Evolutionary conservation across 2,113 vertebrate species (phyloP).

Genomic region (Pelusios castaneus): DNA sequence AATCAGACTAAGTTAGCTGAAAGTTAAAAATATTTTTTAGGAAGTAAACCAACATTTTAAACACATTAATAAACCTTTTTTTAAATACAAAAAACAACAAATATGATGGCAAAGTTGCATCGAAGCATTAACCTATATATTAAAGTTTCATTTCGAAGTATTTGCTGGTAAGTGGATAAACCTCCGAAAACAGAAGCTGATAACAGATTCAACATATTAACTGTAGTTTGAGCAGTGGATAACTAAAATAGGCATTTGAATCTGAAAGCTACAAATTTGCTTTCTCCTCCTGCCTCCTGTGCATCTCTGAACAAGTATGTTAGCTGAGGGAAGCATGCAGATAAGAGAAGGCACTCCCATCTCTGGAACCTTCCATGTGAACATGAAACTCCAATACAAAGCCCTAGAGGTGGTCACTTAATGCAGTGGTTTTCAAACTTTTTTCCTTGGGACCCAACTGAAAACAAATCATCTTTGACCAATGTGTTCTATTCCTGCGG

Average conservation of each 20-base stretch:
- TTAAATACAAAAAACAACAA: background rate
- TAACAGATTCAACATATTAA: background rate
- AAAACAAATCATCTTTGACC: too few species aligned
- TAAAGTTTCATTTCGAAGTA: background rate
- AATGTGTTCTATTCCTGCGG: too few species aligned
- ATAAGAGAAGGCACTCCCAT: background rate
- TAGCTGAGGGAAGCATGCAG: background rate
- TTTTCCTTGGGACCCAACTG: too few species aligned
- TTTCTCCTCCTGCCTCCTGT: background rate
- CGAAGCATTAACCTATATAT: background rate
- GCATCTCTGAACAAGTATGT: background rate
- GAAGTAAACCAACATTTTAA: background rate
- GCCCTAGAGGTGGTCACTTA: background rate
- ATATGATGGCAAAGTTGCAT: background rate
- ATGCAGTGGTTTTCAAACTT: too few species aligned
- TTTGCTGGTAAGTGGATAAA: background rate
- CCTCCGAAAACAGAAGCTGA: background rate
- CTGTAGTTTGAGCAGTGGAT: background rate
- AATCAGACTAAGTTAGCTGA: background rate
- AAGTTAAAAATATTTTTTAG: background rate
- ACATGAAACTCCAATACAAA: background rate
- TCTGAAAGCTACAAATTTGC: background rate
- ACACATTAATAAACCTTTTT: background rate
- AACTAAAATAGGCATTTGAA: background rate
- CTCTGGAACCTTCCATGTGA: background rate